Evolutionary conservation across 2,113 vertebrate genomes (phyloP).

Genomic region (Arothron firmamentum): DNA sequence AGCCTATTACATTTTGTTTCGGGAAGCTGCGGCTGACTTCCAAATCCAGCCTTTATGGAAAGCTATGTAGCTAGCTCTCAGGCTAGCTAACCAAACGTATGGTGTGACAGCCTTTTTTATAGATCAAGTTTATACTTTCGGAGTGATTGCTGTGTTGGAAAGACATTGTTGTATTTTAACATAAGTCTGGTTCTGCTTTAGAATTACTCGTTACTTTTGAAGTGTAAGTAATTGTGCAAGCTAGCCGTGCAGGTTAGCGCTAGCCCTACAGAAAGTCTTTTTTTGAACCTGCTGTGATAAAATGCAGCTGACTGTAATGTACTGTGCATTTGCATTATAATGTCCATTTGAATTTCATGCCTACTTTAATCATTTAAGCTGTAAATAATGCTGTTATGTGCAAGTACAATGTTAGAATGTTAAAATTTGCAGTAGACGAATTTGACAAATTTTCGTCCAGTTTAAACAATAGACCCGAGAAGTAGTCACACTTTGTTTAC

Average conservation of each 20-base stretch:
- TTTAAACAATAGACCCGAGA: too few species aligned
- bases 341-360: not conserved
- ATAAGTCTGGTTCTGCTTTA: not conserved
- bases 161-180: not conserved
- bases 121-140: not conserved
- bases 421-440: too few species aligned
- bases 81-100: conserved; percentile 9
- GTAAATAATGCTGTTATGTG: too few species aligned
- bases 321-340: not conserved
- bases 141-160: not conserved
- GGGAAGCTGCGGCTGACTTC: conserved; percentile 22
- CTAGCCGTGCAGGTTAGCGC: conserved; percentile 10
- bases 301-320: not conserved
- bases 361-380: too few species aligned
- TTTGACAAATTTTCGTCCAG: too few species aligned
- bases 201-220: not conserved
- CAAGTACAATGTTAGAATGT: too few species aligned
- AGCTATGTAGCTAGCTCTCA: conserved; percentile 24
- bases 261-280: conserved; percentile 7
- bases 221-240: not conserved
- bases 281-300: not conserved
- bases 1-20: conserved; percentile 23
- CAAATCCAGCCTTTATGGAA: conserved; percentile 23
- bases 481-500: too few species aligned
- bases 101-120: not conserved